Percentiles rank a stretch among this genome's conserved stretches.
Evolutionary conservation across 1,140 invertebrate genomes (phyloP).

Genomic region (Acarapis woodi): DNA sequence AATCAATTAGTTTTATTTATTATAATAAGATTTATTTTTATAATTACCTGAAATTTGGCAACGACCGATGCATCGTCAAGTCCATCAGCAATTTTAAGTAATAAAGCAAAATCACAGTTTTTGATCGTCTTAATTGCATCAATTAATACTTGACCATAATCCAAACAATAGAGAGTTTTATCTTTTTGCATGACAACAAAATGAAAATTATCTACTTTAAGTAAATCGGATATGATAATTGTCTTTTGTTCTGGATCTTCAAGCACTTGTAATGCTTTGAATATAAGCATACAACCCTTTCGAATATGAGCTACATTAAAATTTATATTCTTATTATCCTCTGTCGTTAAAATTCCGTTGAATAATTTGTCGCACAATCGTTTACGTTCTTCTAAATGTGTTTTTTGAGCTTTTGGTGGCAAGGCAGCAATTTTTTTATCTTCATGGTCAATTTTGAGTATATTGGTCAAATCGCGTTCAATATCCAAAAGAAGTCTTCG

Average conservation of each 20-base stretch:
- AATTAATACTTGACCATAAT: not conserved
- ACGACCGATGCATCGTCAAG: not conserved
- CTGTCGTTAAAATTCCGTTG: slow-evolving; percentile 8
- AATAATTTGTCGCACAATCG: slow-evolving; percentile 11
- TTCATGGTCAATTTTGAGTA: slow-evolving; percentile 15
- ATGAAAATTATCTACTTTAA: not conserved
- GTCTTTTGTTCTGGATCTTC: slow-evolving; percentile 1
- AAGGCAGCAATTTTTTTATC: slow-evolving; percentile 21
- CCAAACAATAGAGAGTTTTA: not conserved
- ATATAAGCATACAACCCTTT: slow-evolving; percentile 9
- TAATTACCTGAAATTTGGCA: not conserved
- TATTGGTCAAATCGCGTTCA: slow-evolving; percentile 11
- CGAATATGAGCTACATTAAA: slow-evolving; percentile 7
- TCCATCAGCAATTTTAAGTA: not conserved
- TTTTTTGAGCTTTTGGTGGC: slow-evolving; percentile 8
- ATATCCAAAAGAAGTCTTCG: slow-evolving; percentile 11
- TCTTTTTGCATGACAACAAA: not conserved
- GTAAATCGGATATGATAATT: not conserved
- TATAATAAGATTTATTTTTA: not conserved
- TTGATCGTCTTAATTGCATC: not conserved
- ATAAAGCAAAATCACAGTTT: not conserved
- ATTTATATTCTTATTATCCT: slow-evolving; percentile 5
- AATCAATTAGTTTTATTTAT: not conserved
- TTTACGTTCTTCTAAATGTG: slow-evolving; percentile 8
- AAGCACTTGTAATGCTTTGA: slow-evolving; percentile 7